Conservation (phyloP, 1,140 invertebrate genomes). For the Proales similis region DNA sequence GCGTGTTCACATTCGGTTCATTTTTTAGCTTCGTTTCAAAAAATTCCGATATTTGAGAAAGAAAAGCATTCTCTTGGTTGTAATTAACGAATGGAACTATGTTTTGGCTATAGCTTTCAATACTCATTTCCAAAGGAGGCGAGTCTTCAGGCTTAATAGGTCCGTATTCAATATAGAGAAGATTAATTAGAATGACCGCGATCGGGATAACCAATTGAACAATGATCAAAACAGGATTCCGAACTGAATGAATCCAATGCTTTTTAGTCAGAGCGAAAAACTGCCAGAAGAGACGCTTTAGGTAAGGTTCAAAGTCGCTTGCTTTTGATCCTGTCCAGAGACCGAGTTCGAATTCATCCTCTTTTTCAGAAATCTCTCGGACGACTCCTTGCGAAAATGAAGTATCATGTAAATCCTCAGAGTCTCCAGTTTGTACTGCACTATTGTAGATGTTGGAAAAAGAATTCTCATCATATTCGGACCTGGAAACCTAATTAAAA, state of each 20-base stretch:
- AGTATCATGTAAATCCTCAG: neutral
- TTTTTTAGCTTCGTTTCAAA: constrained; percentile 23
- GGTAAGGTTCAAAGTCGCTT: neutral
- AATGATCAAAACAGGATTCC: constrained; percentile 50
- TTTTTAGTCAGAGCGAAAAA: constrained; percentile 53
- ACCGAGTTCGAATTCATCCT: constrained; percentile 4
- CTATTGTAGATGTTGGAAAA: no score
- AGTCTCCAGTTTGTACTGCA: constrained; percentile 3
- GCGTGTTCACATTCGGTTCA: neutral
- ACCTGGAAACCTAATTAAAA: constrained; percentile 11
- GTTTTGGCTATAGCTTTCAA: constrained; percentile 43
- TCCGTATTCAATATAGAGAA: constrained; percentile 43
- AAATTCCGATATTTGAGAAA: neutral
- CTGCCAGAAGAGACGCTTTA: constrained; percentile 45
- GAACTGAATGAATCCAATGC: constrained; percentile 47
- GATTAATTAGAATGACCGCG: constrained; percentile 41
- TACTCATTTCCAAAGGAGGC: constrained; percentile 44
- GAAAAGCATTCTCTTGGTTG: neutral
- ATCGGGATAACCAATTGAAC: constrained; percentile 50
- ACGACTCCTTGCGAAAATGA: neutral
- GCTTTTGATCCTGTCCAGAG: constrained; percentile 16
- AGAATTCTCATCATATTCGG: no score
- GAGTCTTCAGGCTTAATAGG: constrained; percentile 45
- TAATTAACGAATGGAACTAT: constrained; percentile 42
- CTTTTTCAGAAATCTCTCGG: neutral